Base-by-base conservation (phyloP, 2,113 vertebrate species). In the Oxygymnocypris stewartii region DNA sequence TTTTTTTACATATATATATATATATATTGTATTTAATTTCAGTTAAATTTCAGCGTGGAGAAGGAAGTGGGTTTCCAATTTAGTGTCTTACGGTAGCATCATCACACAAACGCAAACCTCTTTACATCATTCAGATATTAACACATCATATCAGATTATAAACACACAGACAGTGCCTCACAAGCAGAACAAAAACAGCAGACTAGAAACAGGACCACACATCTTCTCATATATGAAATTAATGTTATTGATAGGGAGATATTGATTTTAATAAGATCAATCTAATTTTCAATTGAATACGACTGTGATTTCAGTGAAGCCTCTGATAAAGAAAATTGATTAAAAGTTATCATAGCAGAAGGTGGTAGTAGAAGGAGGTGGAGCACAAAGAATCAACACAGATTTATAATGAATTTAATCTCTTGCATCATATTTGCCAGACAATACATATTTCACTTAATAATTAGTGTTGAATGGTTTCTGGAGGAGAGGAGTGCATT, bases 361-460 rank as follows among this genome's bases (percentile, higher is more conserved):
- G 16, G 20, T 31, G 28, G 28, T 31, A 31, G 28, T 31, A 31
- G 28, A 31, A 31, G 28, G 69, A 40, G 37, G 35, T 11, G 8
- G 35, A 35, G 6, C 18, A 40, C 3, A 73, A 20, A n/a, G 2
- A 75, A 11, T 13, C 16, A n/a, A 35, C 3, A 80, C 3, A 4
- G 57, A 81, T 40, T 42, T 25, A 1, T 20, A 44, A 7, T n/a
- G 7, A 0, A 77, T 77, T 9, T 18, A 49, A 77, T 77, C 12
- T 31, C 2, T 31, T 77, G 25, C 75, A 54, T 77, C 14, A 31
- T 25, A 16, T 51, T 28, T 9, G 75, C 2, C 83, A 84, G 8
- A 20, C 8, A 14, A 84, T 84, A 23, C 16, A 84, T 74, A 59
- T 84, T 84, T 76, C 23, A 61, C 57, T 51, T 42, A 28, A 76